These are phyloP conservation scores for Ibidorhyncha struthersii DNA, from an alignment of 2,113 vertebrate genomes.

Conservation along the genomic window DNA sequence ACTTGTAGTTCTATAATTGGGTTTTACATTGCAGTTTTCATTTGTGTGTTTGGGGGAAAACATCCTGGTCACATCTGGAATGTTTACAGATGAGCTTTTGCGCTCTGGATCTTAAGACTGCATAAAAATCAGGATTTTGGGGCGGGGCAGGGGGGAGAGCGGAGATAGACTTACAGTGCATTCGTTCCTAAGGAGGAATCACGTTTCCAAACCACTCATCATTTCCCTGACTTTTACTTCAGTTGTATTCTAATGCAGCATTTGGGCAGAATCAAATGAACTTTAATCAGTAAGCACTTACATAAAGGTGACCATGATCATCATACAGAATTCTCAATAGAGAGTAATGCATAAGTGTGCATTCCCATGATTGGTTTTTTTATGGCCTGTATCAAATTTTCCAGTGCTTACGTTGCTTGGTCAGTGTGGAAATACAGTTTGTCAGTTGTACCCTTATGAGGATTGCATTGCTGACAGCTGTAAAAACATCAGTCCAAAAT, in stretches of 20 bases:
- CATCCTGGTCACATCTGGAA: not conserved
- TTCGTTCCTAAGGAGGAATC: not conserved
- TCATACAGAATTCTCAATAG: not conserved
- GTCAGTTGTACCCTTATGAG: not conserved
- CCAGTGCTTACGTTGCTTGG: not conserved
- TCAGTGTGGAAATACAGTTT: not conserved
- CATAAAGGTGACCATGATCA: not conserved
- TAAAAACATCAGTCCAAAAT: not conserved
- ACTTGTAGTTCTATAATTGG: not conserved
- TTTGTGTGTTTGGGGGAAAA: not conserved
- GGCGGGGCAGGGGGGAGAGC: not conserved
- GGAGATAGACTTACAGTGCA: not conserved
- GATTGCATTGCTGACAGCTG: not conserved
- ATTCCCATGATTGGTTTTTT: not conserved
- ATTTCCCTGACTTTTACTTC: not conserved
- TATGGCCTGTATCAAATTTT: not conserved
- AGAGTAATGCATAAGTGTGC: not conserved
- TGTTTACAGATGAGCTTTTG: not conserved
- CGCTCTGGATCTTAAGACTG: not conserved
- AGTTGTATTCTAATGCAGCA: not conserved
- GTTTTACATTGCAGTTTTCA: not conserved
- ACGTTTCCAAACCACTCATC: not conserved
- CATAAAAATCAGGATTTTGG: not conserved
- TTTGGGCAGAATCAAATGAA: not conserved
- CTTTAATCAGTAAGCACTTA: not conserved